These are phyloP conservation scores for Saxidomus purpurata DNA, from an alignment of 1,140 invertebrate genomes.

Conservation along the genomic window DNA sequence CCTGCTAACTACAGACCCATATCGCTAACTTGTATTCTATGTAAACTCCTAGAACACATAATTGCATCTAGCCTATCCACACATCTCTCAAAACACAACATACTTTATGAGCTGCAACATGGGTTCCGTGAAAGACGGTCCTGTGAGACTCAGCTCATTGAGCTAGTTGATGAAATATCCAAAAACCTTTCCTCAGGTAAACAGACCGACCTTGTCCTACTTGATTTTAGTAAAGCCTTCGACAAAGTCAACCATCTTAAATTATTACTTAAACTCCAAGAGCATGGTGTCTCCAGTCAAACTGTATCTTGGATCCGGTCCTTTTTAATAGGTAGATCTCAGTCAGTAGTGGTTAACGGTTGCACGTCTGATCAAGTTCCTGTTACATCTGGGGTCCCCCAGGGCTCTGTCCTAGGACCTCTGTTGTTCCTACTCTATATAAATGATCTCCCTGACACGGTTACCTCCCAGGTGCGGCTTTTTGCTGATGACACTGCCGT, in stretches of 20 bases:
- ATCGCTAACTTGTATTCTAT: slow-evolving; percentile 45
- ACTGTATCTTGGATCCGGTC: slow-evolving; percentile 45
- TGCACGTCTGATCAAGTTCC: neutral
- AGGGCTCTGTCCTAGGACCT: slow-evolving; percentile 56
- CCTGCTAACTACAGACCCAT: slow-evolving; percentile 53
- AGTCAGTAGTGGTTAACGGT: no score
- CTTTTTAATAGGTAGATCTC: slow-evolving; percentile 50
- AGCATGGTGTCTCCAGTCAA: slow-evolving; percentile 38
- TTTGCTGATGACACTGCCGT: slow-evolving; percentile 12
- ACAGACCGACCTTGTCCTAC: slow-evolving; percentile 46
- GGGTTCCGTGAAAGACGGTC: slow-evolving; percentile 49
- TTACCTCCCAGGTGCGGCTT: neutral
- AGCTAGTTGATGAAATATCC: neutral
- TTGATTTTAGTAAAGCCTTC: slow-evolving; percentile 67
- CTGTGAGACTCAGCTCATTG: slow-evolving; percentile 18
- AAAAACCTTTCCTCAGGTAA: neutral
- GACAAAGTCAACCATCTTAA: slow-evolving; percentile 39
- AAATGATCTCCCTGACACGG: neutral
- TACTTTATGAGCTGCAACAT: slow-evolving; percentile 63
- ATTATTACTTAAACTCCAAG: neutral
- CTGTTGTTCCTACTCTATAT: neutral
- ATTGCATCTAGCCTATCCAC: slow-evolving; percentile 31
- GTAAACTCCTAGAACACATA: slow-evolving; percentile 61
- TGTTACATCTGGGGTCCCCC: slow-evolving; percentile 61
- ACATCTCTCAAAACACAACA: slow-evolving; percentile 42